Percentiles rank a stretch among this genome's conserved stretches.
These are phyloP conservation scores for Jordanella pulchra DNA, from an alignment of 2,797 vertebrate species.

Conservation along the genomic window DNA sequence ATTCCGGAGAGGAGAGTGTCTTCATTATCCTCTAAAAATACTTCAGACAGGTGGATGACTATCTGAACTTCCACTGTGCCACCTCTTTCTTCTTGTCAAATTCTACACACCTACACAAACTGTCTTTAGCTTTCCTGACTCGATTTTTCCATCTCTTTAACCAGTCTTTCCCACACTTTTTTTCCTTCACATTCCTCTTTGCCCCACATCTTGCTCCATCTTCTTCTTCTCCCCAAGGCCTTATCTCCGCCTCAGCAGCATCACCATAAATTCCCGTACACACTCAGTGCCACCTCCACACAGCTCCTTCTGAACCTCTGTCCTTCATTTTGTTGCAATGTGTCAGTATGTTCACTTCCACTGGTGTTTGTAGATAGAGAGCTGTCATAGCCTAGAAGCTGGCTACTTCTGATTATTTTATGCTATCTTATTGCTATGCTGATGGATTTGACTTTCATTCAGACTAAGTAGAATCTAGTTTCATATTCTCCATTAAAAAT, in stretches of 20 bases:
- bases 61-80: constrained; percentile 34
- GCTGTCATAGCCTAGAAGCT: constrained; percentile 57
- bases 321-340: constrained; percentile 56
- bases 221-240: constrained; percentile 40
- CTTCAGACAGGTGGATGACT: constrained; percentile 48
- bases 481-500: constrained; percentile 79
- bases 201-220: constrained; percentile 53
- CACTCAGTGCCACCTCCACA: constrained; percentile 22
- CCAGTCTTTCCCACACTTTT: constrained; percentile 7
- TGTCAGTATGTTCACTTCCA: constrained; percentile 51
- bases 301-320: constrained; percentile 13
- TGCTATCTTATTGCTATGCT: constrained; percentile 71
- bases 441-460: constrained; percentile 69
- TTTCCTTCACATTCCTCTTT: constrained; percentile 47
- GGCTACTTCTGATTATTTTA: constrained; percentile 70
- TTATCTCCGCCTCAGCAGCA: constrained; percentile 57
- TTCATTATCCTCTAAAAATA: constrained; percentile 47
- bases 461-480: constrained; percentile 69
- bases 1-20: constrained; percentile 37
- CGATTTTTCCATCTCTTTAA: constrained; percentile 28
- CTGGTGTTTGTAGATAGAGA: constrained; percentile 35
- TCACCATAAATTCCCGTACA: constrained; percentile 20
- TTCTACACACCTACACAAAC: constrained; percentile 16
- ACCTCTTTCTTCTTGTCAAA: constrained; percentile 21
- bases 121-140: constrained; percentile 28